A percentile compares a stretch with the other conserved stretches of the same genome.
phyloP scores from a whole-genome alignment of 2,888 invertebrate genomes.

The Dicyrtoma fusca region DNA sequence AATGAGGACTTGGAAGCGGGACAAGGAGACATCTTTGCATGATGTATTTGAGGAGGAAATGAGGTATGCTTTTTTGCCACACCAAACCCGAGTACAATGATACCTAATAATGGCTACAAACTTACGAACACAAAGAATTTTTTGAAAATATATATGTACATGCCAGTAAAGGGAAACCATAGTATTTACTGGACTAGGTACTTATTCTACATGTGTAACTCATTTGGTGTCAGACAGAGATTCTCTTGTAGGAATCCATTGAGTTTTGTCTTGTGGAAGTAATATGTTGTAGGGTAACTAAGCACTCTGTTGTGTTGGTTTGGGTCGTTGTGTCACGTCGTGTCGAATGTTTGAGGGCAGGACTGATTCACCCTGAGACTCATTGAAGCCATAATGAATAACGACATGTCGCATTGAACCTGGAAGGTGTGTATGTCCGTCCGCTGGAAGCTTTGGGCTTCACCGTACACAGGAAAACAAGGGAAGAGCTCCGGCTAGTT shows the following conservation, averaged over 20 bases:
- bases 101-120: conserved; percentile 28
- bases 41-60: conserved; percentile 40
- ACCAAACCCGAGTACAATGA: not conserved
- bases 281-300: conserved; percentile 15
- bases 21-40: conserved; percentile 26
- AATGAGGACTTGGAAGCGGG: not conserved
- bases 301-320: conserved; percentile 18
- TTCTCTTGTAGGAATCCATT: conserved; percentile 3
- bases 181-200: not conserved
- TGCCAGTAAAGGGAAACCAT: conserved; percentile 5
- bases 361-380: conserved; percentile 28
- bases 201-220: conserved; percentile 21
- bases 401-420: conserved; percentile 33
- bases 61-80: conserved; percentile 22
- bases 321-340: conserved; percentile 34
- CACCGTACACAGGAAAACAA: conserved; percentile 26
- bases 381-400: conserved; percentile 34
- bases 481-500: conserved; percentile 10
- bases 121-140: conserved; percentile 26
- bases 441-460: conserved; percentile 21
- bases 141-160: not conserved
- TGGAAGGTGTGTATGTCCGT: conserved; percentile 18
- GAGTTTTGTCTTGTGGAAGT: conserved; percentile 26
- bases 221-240: conserved; percentile 29
- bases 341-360: conserved; percentile 38